Evolutionary conservation across 2,888 invertebrate species (phyloP).

Genomic region (Drosophila demipolita): DNA sequence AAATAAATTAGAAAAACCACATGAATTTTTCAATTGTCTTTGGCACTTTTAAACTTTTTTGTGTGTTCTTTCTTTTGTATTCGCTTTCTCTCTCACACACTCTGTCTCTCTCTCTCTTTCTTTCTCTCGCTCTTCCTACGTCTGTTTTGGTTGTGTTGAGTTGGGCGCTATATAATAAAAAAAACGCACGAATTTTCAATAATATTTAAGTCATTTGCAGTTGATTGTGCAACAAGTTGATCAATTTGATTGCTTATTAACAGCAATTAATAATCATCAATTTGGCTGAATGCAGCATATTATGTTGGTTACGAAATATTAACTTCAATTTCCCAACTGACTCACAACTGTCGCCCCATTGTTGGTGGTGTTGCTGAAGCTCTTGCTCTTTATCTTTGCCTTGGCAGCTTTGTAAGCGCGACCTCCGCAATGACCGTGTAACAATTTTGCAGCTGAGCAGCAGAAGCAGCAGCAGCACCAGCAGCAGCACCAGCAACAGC

Average conservation of each 20-base stretch:
- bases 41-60: constrained; percentile 11
- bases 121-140: not conserved
- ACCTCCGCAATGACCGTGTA: constrained; percentile 80
- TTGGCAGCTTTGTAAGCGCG: constrained; percentile 69
- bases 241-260: constrained; percentile 31
- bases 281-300: not conserved
- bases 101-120: not conserved
- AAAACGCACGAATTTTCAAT: constrained; percentile 2
- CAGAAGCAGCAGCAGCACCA: constrained; percentile 27
- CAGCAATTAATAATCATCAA: not conserved
- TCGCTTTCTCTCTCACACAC: not conserved
- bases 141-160: not conserved
- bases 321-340: constrained; percentile 42
- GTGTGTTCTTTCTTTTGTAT: constrained; percentile 3
- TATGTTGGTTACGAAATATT: constrained; percentile 44
- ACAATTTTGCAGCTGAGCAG: constrained; percentile 69
- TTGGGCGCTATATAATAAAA: not conserved
- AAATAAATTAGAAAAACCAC: constrained; percentile 4
- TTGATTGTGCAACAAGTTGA: constrained; percentile 66
- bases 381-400: constrained; percentile 49
- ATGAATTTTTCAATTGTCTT: constrained; percentile 26
- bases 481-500: constrained; percentile 1
- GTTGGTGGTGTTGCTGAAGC: constrained; percentile 10
- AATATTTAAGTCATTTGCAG: not conserved
- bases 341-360: constrained; percentile 44